These are phyloP conservation scores for Bradysia coprophila DNA, from an alignment of 1,140 invertebrate genomes.

Conservation along the genomic window DNA sequence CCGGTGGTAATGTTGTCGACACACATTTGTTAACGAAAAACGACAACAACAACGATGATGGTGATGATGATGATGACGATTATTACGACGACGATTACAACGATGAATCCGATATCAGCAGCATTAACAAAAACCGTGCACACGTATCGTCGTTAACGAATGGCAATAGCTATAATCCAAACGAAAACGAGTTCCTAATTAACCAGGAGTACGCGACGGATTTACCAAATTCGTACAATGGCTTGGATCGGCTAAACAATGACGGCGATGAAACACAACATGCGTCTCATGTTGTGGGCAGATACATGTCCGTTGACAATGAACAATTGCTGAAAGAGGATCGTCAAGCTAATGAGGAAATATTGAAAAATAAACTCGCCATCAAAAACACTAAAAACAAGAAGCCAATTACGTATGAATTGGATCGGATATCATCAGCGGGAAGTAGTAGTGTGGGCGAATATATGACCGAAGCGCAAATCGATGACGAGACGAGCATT, in stretches of 20 bases:
- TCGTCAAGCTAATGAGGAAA: not conserved
- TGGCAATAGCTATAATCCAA: not conserved
- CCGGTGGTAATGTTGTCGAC: not conserved
- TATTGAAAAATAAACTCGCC: not conserved
- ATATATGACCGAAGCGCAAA: not conserved
- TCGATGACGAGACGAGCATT: not conserved
- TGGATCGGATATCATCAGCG: slow-evolving; percentile 1
- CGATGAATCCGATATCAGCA: not conserved
- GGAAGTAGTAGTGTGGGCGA: not conserved
- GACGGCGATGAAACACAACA: not conserved
- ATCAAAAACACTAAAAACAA: not conserved
- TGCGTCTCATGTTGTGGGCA: not conserved
- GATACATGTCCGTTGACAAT: slow-evolving; percentile 1
- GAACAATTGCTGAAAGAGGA: not conserved
- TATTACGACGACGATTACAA: not conserved
- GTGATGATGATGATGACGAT: slow-evolving; percentile 1
- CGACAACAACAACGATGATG: slow-evolving; percentile 1
- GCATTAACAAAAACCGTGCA: not conserved
- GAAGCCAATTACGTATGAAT: too few species aligned
- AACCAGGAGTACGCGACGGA: not conserved
- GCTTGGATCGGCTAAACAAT: not conserved
- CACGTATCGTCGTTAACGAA: not conserved
- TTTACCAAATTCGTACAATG: not conserved
- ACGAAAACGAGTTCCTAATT: too few species aligned
- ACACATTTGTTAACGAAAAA: not conserved